Evolutionary conservation across 2,113 vertebrate species (phyloP), one percentile per base, ranked within the genome.

Genomic region (Hippoglossus stenolepis): DNA sequence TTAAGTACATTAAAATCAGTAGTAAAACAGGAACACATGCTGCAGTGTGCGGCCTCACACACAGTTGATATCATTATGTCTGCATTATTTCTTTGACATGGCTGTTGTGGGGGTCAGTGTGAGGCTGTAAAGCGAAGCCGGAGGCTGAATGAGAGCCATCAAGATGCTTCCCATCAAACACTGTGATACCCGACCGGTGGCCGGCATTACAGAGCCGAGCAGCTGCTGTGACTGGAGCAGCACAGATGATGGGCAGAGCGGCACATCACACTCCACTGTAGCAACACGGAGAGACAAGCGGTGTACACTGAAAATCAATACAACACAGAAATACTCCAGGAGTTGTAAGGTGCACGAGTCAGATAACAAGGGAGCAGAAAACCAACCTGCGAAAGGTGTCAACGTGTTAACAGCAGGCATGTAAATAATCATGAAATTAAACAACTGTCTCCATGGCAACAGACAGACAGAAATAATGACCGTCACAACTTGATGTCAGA

Each of bases 131-230:
- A 78, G 65, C 59, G 60, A 5, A 35, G 26, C 59, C 71, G 0
- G 26, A 51, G 79, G 84, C 78, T 62, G 75, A 82, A 65, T 43
- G 70, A 67, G 73, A 77, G 67, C 70, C 72, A 88, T 84, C 82
- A 80, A 71, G 71, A 73, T 53, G 70, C 65, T 45, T 86, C 76
- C 77, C 89, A 83, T 91, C 85, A 88, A 67, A 85, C 59, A 13
- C 73, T 10, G 51, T 31, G 60, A 69, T 70, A 31, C 23, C 13
- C 73, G 71, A 66, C 65, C 17, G 58, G 45, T 71, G 81, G 67
- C 65, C 43, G 2, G 69, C 70, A 31, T 69, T 68, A 51, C 47
- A 73, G 70, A 86, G 67, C 47, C 17, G 18, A 15, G 18, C 18
- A 18, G 47, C 87, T 56, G 83, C 83, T 71, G 77, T 53, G 61